Percentiles rank a stretch among this genome's conserved stretches.
phyloP scores from a whole-genome alignment of 2,888 invertebrate genomes.

The Ypsolopha scabrella region DNA sequence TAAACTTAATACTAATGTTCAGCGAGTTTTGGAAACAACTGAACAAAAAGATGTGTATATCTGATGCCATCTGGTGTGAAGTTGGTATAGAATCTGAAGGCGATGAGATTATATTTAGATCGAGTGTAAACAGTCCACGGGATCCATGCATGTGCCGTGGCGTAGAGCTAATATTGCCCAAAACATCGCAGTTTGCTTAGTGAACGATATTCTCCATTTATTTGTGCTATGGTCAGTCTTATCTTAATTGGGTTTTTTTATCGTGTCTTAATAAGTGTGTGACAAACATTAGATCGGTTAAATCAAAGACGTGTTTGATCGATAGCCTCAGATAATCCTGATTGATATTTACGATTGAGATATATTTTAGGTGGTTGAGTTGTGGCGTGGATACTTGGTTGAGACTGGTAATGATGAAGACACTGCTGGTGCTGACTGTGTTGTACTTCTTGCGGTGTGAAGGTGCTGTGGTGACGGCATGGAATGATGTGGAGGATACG shows the following conservation, averaged over 20 bases:
- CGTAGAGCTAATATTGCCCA: slow-evolving; percentile 7
- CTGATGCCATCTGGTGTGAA: too few species aligned
- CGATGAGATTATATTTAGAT: too few species aligned
- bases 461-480: slow-evolving; percentile 28
- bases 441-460: slow-evolving; percentile 36
- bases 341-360: slow-evolving; percentile 7
- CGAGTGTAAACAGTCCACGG: not conserved
- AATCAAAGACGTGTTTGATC: not conserved
- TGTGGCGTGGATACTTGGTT: slow-evolving; percentile 23
- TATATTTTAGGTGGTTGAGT: slow-evolving; percentile 33
- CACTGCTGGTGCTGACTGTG: slow-evolving; percentile 27
- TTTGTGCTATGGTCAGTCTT: slow-evolving; percentile 29
- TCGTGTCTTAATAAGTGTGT: too few species aligned
- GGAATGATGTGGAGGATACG: not conserved
- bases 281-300: not conserved
- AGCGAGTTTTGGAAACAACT: too few species aligned
- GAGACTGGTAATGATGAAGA: slow-evolving; percentile 33
- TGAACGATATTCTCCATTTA: slow-evolving; percentile 30
- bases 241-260: too few species aligned
- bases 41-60: too few species aligned
- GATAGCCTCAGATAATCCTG: not conserved
- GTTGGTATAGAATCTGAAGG: too few species aligned
- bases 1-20: too few species aligned
- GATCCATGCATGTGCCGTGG: not conserved
- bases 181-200: slow-evolving; percentile 24